These are phyloP conservation scores for Orientallactaga sibirica DNA, from an alignment of 2,797 vertebrate species.

Conservation along the genomic window DNA sequence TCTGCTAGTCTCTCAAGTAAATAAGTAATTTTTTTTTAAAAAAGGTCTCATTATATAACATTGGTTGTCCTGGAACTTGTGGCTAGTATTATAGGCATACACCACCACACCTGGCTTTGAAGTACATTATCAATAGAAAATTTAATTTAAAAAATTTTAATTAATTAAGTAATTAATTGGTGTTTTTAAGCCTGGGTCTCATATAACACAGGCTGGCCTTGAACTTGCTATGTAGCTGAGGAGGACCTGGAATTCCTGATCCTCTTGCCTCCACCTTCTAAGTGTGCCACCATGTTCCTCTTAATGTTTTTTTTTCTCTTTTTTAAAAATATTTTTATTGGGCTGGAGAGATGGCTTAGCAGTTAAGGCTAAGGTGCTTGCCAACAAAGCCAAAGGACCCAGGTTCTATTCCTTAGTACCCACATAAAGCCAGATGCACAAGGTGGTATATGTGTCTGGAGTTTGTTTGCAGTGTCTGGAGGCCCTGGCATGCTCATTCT, in stretches of 20 bases:
- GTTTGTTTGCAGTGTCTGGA: too few relatives aligned
- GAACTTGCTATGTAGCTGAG: background rate
- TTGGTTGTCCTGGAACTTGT: background rate
- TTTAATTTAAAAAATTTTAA: background rate
- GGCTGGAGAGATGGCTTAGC: too few relatives aligned
- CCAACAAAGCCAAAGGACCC: too few relatives aligned
- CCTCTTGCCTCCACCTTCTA: background rate
- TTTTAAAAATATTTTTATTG: too few relatives aligned
- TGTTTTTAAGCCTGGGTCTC: background rate
- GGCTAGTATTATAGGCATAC: background rate
- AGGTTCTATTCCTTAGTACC: too few relatives aligned
- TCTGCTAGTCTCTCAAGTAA: too few relatives aligned
- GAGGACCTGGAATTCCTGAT: background rate
- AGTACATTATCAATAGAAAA: conserved; percentile 54
- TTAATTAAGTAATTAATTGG: background rate
- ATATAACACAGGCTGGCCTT: background rate
- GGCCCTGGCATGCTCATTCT: too few relatives aligned
- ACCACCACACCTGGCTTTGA: background rate
- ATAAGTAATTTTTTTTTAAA: too few relatives aligned
- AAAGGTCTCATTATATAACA: background rate
- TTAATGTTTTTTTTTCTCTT: background rate
- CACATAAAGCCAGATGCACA: too few relatives aligned
- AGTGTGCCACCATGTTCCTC: background rate
- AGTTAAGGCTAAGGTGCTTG: too few relatives aligned
- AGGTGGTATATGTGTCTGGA: too few relatives aligned